Conservation (phyloP, 2,888 invertebrate species). For the Conus canariensis region DNA sequence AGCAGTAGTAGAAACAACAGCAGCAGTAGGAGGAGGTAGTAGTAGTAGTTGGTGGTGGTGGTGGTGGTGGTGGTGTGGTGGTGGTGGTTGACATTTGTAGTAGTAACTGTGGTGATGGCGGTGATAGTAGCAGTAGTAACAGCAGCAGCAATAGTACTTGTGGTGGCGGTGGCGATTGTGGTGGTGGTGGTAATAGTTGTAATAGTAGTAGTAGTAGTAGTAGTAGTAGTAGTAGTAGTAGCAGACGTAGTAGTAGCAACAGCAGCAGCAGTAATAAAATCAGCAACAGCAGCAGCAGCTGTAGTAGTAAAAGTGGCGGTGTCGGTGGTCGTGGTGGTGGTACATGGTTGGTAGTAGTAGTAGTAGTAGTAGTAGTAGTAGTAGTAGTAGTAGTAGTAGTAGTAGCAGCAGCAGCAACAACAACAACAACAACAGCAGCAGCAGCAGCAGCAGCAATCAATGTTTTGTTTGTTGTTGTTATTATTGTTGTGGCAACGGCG, state of each 20-base stretch:
- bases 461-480: too few relatives aligned
- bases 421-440: background rate
- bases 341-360: background rate
- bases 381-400: background rate
- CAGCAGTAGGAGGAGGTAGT: background rate
- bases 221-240: background rate
- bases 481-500: too few relatives aligned
- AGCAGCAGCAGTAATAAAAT: background rate
- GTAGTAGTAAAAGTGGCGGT: background rate
- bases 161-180: background rate
- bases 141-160: too few relatives aligned
- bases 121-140: background rate
- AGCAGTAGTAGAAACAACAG: background rate
- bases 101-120: background rate
- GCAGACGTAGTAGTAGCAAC: background rate
- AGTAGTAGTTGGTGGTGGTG: too few relatives aligned
- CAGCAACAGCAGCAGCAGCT: background rate
- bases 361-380: background rate
- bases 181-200: background rate
- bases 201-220: background rate
- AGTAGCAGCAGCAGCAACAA: background rate
- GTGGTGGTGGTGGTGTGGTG: too few relatives aligned
- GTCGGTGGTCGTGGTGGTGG: background rate
- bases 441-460: background rate
- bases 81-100: too few relatives aligned